These are phyloP conservation scores for Parus major DNA, from an alignment of 2,113 vertebrate species.

Conservation along the genomic window DNA sequence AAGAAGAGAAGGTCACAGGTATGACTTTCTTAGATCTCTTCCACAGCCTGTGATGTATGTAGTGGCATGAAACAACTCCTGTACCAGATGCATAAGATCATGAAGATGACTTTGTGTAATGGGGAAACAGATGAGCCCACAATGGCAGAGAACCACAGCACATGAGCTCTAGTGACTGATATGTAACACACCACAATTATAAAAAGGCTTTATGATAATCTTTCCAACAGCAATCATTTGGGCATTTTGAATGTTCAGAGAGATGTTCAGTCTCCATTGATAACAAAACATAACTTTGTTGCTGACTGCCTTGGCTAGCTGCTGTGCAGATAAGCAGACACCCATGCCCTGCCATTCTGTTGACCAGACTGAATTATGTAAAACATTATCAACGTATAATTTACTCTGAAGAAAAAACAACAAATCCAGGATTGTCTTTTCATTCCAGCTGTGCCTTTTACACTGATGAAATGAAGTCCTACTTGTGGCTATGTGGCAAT, in stretches of 20 bases:
- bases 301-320: neutral
- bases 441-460: neutral
- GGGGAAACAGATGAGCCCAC: neutral
- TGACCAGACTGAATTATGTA: neutral
- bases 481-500: neutral
- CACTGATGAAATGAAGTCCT: neutral
- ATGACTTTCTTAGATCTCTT: neutral
- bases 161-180: neutral
- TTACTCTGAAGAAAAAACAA: neutral
- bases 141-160: neutral
- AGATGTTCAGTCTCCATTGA: neutral
- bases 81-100: neutral
- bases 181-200: neutral
- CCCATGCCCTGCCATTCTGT: neutral
- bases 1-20: neutral
- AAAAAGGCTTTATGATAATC: neutral
- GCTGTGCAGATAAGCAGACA: neutral
- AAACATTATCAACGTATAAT: neutral
- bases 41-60: neutral
- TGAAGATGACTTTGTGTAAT: neutral
- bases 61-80: neutral
- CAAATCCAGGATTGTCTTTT: neutral
- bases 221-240: neutral
- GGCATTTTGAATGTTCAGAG: neutral
- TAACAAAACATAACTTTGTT: neutral